A percentile compares a stretch with the other conserved stretches of the same genome.
Evolutionary conservation across 2,113 vertebrate species (phyloP).

Genomic region (Caretta caretta): DNA sequence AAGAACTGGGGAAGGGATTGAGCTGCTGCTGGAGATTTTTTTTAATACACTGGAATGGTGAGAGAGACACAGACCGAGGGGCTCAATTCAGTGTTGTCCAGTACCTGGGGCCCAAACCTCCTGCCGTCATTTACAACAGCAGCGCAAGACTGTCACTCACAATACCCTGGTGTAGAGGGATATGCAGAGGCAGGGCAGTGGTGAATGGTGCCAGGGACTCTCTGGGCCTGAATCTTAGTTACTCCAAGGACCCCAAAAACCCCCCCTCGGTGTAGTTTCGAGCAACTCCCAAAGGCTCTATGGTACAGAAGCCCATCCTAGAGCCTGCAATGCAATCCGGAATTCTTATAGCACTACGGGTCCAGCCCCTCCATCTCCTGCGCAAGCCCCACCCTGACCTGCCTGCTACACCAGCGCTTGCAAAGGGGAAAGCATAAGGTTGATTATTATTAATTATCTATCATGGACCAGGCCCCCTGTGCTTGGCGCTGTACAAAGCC

Average conservation of each 20-base stretch:
- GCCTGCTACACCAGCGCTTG: not conserved
- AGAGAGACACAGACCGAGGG: not conserved
- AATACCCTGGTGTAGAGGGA: accelerated
- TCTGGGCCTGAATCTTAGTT: not conserved
- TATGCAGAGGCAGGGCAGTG: too few relatives aligned
- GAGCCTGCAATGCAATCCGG: not conserved
- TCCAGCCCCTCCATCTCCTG: not conserved
- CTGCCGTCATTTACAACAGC: not conserved
- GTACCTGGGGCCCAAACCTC: not conserved
- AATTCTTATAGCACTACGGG: not conserved
- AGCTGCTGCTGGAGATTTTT: constrained; percentile 10
- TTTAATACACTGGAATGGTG: accelerated
- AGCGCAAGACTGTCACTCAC: not conserved
- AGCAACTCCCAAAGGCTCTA: not conserved
- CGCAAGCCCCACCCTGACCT: not conserved
- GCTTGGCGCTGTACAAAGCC: too few relatives aligned
- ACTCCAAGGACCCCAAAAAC: not conserved
- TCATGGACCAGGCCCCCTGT: too few relatives aligned
- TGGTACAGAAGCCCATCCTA: not conserved
- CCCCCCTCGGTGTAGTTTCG: not conserved
- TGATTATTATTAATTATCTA: too few relatives aligned
- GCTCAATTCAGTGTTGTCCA: not conserved
- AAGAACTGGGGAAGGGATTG: not conserved
- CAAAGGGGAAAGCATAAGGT: too few relatives aligned
- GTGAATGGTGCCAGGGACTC: not conserved